Conservation (phyloP, 2,797 vertebrate genomes). For the Discoglossus pictus region DNA sequence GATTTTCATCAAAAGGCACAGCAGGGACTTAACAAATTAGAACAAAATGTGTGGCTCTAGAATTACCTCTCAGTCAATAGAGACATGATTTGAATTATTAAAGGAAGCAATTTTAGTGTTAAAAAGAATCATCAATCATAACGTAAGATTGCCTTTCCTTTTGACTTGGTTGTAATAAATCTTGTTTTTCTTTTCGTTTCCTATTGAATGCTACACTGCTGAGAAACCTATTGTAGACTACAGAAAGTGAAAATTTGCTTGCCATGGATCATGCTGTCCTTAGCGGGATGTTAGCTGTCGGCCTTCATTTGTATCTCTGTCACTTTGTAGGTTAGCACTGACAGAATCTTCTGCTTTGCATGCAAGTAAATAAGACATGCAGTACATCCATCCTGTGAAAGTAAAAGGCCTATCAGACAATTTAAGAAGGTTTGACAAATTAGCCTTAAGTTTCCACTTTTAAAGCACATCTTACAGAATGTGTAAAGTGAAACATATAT, state of each 20-base stretch:
- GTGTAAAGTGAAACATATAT: too few relatives aligned
- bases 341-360: conserved; percentile 38
- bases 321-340: conserved; percentile 38
- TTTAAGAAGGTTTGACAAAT: conserved; percentile 22
- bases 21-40: conserved; percentile 9
- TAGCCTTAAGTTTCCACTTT: not conserved
- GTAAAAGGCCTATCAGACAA: conserved; percentile 24
- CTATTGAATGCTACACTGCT: conserved; percentile 20
- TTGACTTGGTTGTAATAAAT: conserved; percentile 39
- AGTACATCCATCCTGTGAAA: conserved; percentile 12
- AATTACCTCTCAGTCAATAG: conserved; percentile 22
- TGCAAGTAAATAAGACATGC: conserved; percentile 44
- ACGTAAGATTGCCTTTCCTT: conserved; percentile 15
- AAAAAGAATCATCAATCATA: conserved; percentile 44
- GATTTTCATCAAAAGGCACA: conserved; percentile 28
- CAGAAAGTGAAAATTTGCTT: conserved; percentile 30
- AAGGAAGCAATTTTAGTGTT: conserved; percentile 27
- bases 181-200: conserved; percentile 35
- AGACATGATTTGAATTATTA: conserved; percentile 42
- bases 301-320: conserved; percentile 48
- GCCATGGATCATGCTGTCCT: conserved; percentile 35
- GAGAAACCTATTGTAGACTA: conserved; percentile 38
- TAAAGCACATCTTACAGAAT: too few relatives aligned
- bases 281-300: conserved; percentile 41
- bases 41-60: conserved; percentile 7